phyloP scores from a whole-genome alignment of 2,797 vertebrate genomes.

The Gymnopithys bicolor region DNA sequence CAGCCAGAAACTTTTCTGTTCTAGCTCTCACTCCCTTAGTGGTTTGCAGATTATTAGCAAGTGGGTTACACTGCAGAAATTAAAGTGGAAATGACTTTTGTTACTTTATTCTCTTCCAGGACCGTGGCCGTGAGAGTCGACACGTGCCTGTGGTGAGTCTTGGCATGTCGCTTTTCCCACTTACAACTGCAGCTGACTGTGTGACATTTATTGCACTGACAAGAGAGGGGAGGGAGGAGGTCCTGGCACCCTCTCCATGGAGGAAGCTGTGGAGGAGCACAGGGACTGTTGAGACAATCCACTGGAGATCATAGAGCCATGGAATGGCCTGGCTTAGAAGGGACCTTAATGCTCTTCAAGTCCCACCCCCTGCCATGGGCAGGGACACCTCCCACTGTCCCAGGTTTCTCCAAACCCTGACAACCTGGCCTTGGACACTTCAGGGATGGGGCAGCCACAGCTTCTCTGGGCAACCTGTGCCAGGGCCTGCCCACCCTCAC shows the following conservation, averaged over 20 bases:
- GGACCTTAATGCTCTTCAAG: neutral
- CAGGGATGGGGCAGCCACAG: neutral
- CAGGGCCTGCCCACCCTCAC: neutral
- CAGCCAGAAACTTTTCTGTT: neutral
- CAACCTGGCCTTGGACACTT: neutral
- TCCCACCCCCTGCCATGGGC: neutral
- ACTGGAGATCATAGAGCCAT: neutral
- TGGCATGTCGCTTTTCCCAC: neutral
- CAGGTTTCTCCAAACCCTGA: neutral
- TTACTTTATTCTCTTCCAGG: slow-evolving; percentile 69
- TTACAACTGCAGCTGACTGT: rapidly evolving
- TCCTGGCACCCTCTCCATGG: rapidly evolving
- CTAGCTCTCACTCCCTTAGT: neutral
- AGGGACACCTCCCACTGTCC: neutral
- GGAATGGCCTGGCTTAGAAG: neutral
- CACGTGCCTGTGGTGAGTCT: slow-evolving; percentile 78
- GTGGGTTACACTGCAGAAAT: neutral
- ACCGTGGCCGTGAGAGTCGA: slow-evolving; percentile 73
- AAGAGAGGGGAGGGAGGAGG: neutral
- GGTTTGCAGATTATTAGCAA: neutral
- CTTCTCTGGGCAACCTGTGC: neutral
- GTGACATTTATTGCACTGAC: too few species aligned
- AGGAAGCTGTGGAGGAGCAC: neutral
- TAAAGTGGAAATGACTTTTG: neutral
- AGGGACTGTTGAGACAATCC: neutral